Evolutionary conservation across 2,888 invertebrate species (phyloP).

Genomic region (Tortricodes alternella): DNA sequence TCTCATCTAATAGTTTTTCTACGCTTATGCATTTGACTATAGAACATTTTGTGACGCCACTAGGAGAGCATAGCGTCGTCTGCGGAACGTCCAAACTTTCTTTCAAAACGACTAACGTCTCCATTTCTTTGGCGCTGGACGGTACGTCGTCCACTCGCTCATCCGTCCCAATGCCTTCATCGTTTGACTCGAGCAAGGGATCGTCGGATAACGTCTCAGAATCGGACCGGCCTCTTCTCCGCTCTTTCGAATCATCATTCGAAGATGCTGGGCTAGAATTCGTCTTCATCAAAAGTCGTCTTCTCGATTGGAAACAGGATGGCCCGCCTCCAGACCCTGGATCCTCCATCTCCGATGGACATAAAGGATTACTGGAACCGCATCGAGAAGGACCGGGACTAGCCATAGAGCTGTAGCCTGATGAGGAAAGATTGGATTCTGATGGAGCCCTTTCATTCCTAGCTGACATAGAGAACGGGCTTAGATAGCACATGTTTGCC

Average conservation of each 20-base stretch:
- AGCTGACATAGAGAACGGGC: constrained; percentile 89
- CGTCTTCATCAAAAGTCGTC: constrained; percentile 85
- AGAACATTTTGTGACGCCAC: constrained; percentile 76
- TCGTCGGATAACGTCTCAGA: constrained; percentile 89
- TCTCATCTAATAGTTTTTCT: constrained; percentile 78
- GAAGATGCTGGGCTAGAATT: constrained; percentile 77
- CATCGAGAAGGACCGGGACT: constrained; percentile 92
- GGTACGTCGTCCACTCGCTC: constrained; percentile 89
- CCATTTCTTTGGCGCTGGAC: constrained; percentile 86
- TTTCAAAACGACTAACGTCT: constrained; percentile 65
- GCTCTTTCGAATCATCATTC: constrained; percentile 72
- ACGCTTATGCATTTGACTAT: constrained; percentile 82
- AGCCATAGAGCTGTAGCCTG: constrained; percentile 93
- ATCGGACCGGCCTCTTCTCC: constrained; percentile 85
- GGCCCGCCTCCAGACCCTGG: constrained; percentile 84
- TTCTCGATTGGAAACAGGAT: constrained; percentile 79
- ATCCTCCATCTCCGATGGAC: constrained; percentile 89
- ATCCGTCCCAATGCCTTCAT: constrained; percentile 90
- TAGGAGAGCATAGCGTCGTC: constrained; percentile 69
- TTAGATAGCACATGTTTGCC: constrained; percentile 87
- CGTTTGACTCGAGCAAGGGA: constrained; percentile 87
- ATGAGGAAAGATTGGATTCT: constrained; percentile 92
- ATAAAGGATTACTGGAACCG: constrained; percentile 90
- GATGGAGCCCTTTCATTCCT: constrained; percentile 89
- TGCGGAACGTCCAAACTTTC: constrained; percentile 75